Percentiles rank a stretch among this genome's conserved stretches.
phyloP scores from a whole-genome alignment of 2,113 vertebrate genomes.

The Eptesicus fuscus region DNA sequence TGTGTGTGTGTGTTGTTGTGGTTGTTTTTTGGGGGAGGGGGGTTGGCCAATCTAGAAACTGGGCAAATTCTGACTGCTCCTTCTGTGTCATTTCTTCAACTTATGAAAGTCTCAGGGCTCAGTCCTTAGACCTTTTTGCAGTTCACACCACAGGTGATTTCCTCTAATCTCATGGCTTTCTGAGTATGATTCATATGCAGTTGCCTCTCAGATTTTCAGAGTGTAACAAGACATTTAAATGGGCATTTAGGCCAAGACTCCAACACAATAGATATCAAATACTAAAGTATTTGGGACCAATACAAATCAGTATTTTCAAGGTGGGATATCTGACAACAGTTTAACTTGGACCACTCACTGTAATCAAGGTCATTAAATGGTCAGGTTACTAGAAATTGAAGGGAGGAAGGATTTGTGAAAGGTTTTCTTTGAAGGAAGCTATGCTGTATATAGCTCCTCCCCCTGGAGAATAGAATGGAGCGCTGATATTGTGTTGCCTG shows the following conservation, averaged over 20 bases:
- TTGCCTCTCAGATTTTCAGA: neutral
- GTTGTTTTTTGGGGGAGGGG: too few species aligned
- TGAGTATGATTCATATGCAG: neutral
- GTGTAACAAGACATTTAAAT: neutral
- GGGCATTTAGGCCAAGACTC: neutral
- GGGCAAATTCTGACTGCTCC: neutral
- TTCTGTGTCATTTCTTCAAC: neutral
- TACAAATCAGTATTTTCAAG: neutral
- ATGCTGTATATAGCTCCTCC: neutral
- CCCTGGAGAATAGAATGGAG: neutral
- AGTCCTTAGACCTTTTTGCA: neutral
- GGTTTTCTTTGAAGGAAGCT: neutral
- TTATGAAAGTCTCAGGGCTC: neutral
- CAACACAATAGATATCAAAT: neutral
- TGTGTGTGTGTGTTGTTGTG: too few species aligned
- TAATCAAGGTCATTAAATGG: neutral
- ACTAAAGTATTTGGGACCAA: neutral
- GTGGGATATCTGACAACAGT: neutral
- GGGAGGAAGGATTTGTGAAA: neutral
- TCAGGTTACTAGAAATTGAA: neutral
- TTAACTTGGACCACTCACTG: neutral
- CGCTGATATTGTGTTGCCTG: too few species aligned
- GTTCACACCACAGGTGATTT: neutral
- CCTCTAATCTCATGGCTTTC: neutral
- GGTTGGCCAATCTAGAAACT: neutral